phyloP scores from a whole-genome alignment of 2,888 invertebrate species.

The Ornithoptera alexandrae region DNA sequence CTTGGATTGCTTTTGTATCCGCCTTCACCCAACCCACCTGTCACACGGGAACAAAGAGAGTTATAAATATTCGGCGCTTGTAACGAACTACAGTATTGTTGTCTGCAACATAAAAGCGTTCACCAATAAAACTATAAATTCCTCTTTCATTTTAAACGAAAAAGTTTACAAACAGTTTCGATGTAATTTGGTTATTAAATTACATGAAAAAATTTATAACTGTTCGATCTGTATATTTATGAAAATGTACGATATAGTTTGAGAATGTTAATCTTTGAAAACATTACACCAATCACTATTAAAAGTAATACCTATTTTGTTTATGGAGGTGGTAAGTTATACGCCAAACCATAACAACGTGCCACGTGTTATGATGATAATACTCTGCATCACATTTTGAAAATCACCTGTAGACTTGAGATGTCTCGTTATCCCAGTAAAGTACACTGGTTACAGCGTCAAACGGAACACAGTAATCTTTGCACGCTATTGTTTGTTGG shows the following conservation, averaged over 20 bases:
- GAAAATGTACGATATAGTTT: not conserved
- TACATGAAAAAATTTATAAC: not conserved
- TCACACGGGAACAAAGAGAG: conserved; percentile 28
- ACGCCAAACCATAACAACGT: too few species aligned
- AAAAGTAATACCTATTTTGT: not conserved
- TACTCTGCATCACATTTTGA: too few species aligned
- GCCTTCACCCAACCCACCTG: conserved; percentile 93
- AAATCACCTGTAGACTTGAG: too few species aligned
- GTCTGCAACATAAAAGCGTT: conserved; percentile 20
- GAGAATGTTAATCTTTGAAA: not conserved
- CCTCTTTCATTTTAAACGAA: conserved; percentile 8
- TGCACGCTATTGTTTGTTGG: too few species aligned
- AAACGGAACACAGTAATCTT: too few species aligned
- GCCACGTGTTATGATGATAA: too few species aligned
- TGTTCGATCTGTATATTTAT: not conserved
- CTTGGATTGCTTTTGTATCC: conserved; percentile 91
- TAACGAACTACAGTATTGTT: conserved; percentile 28
- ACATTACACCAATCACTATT: not conserved
- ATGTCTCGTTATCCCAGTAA: too few species aligned
- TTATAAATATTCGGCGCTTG: conserved; percentile 31
- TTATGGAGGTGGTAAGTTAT: too few species aligned
- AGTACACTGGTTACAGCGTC: too few species aligned
- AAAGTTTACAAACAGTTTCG: not conserved
- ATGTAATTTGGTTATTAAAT: not conserved
- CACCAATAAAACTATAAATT: conserved; percentile 23